Percentiles rank a stretch among this genome's conserved stretches.
phyloP scores from a whole-genome alignment of 2,113 vertebrate genomes.

The Dipodomys spectabilis region DNA sequence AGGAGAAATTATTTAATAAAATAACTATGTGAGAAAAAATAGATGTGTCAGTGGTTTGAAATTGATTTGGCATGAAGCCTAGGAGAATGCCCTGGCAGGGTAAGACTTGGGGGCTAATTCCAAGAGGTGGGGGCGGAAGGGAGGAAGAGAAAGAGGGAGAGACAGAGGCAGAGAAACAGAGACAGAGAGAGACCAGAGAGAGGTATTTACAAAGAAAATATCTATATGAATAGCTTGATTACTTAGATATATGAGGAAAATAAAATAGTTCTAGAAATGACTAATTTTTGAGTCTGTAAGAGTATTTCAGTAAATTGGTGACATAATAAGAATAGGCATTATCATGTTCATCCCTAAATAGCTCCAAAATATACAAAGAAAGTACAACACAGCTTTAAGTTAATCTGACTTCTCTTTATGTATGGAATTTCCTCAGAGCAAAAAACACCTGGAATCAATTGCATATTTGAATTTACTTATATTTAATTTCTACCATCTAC shows the following conservation, averaged over 20 bases:
- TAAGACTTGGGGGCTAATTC: neutral
- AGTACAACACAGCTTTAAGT: neutral
- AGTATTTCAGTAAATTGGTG: neutral
- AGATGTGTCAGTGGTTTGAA: neutral
- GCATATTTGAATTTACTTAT: too few relatives aligned
- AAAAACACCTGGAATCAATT: neutral
- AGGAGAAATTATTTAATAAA: neutral
- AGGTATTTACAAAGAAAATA: neutral
- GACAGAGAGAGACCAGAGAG: too few relatives aligned
- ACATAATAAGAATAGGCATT: neutral
- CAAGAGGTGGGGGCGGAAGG: too few relatives aligned
- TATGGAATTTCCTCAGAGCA: neutral
- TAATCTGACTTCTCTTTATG: neutral
- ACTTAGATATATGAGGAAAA: neutral
- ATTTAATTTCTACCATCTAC: too few relatives aligned
- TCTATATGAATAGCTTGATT: neutral
- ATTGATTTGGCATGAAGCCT: neutral
- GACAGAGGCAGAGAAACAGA: neutral
- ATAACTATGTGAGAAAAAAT: neutral
- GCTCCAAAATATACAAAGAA: neutral
- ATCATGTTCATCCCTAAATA: neutral
- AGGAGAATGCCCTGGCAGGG: neutral
- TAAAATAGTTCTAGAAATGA: slow-evolving; percentile 1
- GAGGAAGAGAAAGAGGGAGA: too few relatives aligned
- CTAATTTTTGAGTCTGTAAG: neutral